phyloP scores from a whole-genome alignment of 2,888 invertebrate species.

The Nezara viridula region DNA sequence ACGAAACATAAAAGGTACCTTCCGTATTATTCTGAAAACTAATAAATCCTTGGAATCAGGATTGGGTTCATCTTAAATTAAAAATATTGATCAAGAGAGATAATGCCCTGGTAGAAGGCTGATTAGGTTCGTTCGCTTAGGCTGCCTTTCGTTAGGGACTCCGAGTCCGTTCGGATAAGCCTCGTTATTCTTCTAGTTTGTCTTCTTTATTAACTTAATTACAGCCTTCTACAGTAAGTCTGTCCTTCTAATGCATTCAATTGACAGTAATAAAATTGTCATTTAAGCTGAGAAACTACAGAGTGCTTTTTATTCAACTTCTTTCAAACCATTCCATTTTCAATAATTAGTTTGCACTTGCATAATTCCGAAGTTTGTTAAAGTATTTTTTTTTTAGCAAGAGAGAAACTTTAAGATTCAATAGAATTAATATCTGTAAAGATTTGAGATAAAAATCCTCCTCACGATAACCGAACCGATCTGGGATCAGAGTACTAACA shows the following conservation, averaged over 20 bases:
- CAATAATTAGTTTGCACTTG: not conserved
- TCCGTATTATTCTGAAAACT: not conserved
- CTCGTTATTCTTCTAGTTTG: not conserved
- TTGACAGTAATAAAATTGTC: not conserved
- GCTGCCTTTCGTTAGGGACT: not conserved
- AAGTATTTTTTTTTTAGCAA: too few species aligned
- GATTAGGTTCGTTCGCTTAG: not conserved
- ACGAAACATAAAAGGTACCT: not conserved
- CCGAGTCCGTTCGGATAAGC: not conserved
- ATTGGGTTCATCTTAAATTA: not conserved
- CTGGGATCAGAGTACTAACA: too few species aligned
- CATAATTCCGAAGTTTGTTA: too few species aligned
- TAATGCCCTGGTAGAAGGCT: not conserved
- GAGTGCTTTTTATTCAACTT: not conserved
- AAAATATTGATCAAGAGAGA: slow-evolving; percentile 20
- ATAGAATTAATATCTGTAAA: too few species aligned
- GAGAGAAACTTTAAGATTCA: too few species aligned
- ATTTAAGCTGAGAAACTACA: not conserved
- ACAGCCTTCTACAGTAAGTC: not conserved
- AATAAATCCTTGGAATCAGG: not conserved
- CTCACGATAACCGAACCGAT: too few species aligned
- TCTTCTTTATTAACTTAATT: not conserved
- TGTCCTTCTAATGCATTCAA: not conserved
- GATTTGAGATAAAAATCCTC: too few species aligned
- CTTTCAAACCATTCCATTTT: not conserved